Evolutionary conservation across 2,888 invertebrate species (phyloP).

Genomic region (Tenthredo distinguenda): DNA sequence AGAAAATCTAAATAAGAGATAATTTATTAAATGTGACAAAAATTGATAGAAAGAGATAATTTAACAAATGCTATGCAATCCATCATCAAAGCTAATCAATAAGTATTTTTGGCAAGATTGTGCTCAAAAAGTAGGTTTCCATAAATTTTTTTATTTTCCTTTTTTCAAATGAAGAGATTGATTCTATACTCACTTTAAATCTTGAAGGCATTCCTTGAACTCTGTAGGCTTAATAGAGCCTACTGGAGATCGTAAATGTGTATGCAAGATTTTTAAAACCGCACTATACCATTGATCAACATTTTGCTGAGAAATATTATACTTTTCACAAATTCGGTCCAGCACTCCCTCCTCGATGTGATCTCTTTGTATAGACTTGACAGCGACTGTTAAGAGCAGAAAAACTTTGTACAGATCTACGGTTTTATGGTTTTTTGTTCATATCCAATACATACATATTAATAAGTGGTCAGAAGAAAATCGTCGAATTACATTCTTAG

Average conservation of each 20-base stretch:
- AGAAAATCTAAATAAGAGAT: conserved; percentile 73
- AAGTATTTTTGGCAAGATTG: not conserved
- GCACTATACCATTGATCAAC: conserved; percentile 80
- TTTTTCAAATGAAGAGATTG: not conserved
- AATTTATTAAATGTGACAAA: conserved; percentile 13
- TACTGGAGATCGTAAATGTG: conserved; percentile 77
- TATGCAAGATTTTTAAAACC: conserved; percentile 78
- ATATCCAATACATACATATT: not conserved
- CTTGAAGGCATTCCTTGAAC: conserved; percentile 78
- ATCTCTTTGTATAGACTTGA: conserved; percentile 73
- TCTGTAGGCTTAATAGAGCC: conserved; percentile 78
- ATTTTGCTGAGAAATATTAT: conserved; percentile 73
- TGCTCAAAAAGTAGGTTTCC: not conserved
- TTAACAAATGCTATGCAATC: not conserved
- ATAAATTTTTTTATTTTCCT: not conserved
- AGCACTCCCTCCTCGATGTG: conserved; percentile 73
- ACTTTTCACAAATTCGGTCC: conserved; percentile 72
- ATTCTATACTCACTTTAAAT: conserved; percentile 73
- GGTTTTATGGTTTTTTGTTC: not conserved
- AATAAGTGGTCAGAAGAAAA: not conserved
- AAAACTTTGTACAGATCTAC: not conserved
- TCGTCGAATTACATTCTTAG: not conserved
- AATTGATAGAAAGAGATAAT: not conserved
- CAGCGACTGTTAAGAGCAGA: conserved; percentile 66
- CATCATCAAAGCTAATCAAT: not conserved